Evolutionary conservation across 2,888 invertebrate genomes (phyloP).

Genomic region (Dasysyrphus albostriatus): DNA sequence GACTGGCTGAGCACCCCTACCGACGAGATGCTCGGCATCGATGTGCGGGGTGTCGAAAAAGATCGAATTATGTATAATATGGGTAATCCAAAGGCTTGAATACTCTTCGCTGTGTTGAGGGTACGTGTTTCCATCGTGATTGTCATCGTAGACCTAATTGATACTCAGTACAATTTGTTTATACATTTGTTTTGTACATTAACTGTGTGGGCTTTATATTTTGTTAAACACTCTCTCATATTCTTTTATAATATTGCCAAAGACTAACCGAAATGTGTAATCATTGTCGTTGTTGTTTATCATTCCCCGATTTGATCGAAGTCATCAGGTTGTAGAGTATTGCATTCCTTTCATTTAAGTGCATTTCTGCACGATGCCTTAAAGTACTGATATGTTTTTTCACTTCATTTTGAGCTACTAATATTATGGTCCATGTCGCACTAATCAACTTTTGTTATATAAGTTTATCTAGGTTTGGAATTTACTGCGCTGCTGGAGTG

Average conservation of each 20-base stretch:
- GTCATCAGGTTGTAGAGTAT: constrained; percentile 33
- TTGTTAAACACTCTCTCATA: constrained; percentile 42
- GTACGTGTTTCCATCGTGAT: constrained; percentile 63
- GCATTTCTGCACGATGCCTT: constrained; percentile 26
- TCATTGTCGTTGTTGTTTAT: constrained; percentile 42
- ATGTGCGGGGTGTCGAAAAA: constrained; percentile 78
- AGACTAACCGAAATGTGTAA: constrained; percentile 63
- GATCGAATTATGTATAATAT: constrained; percentile 77
- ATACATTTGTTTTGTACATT: constrained; percentile 44
- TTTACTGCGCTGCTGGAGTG: constrained; percentile 16
- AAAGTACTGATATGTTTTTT: constrained; percentile 47
- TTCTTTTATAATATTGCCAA: constrained; percentile 54
- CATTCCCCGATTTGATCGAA: constrained; percentile 61
- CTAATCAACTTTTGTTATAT: constrained; percentile 46
- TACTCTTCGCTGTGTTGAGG: constrained; percentile 45
- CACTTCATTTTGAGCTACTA: constrained; percentile 47
- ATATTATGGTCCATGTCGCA: constrained; percentile 34
- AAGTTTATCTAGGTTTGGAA: constrained; percentile 41
- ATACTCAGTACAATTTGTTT: constrained; percentile 45
- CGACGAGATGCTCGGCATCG: constrained; percentile 78
- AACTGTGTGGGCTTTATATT: constrained; percentile 49
- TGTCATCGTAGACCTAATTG: constrained; percentile 28
- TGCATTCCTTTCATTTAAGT: constrained; percentile 33
- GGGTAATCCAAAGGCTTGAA: constrained; percentile 77
- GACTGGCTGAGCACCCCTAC: constrained; percentile 79